Evolutionary conservation across 2,113 vertebrate genomes (phyloP), one percentile per base, ranked within the genome.

Genomic region (Cyanistes caeruleus): DNA sequence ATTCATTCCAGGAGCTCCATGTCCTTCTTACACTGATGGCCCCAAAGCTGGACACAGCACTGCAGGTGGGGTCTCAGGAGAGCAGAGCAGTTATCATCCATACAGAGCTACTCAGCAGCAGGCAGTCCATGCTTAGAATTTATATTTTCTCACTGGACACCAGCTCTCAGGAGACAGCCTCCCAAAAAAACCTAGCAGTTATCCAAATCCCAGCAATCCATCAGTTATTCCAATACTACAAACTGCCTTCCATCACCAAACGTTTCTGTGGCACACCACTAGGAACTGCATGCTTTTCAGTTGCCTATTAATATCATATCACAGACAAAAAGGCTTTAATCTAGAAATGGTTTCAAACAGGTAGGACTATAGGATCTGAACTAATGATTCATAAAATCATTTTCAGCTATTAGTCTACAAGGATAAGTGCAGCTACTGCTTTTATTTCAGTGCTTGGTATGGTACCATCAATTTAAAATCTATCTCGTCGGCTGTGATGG

Each of bases 351-450:
- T 96, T 97, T 95, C 83, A 97, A 97, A 97, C 33, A 56, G 75
- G 81, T 96, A 97, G 84, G 84, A 93, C 69, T 95, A 94, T n/a
- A 94, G 94, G 93, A 90, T 95, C 87, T 93, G 96, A 98, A 90
- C 95, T 97, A 98, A 98, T 97, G 97, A 98, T 95, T 98, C 97
- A 97, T 98, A 97, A 97, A 98, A 97, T 97, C 84, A 97, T 97
- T 97, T 97, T 70, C 72, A 95, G 93, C 95, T 97, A 96, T 98
- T 97, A 97, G 94, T 63, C 92, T 96, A 87, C 93, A 93, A 94
- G 95, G 79, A 87, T 95, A 97, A 96, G 85, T 97, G 92, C 86
- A 96, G 51, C 83, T 92, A 89, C 84, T 59, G 83, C 93, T 97
- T 97, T 98, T 95, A 98, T 97, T 97, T 96, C 92, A 83, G n/a